A percentile compares a stretch with the other conserved stretches of the same genome.
These are phyloP conservation scores for Malthinus flaveolus DNA, from an alignment of 2,888 invertebrate genomes.

Conservation along the genomic window DNA sequence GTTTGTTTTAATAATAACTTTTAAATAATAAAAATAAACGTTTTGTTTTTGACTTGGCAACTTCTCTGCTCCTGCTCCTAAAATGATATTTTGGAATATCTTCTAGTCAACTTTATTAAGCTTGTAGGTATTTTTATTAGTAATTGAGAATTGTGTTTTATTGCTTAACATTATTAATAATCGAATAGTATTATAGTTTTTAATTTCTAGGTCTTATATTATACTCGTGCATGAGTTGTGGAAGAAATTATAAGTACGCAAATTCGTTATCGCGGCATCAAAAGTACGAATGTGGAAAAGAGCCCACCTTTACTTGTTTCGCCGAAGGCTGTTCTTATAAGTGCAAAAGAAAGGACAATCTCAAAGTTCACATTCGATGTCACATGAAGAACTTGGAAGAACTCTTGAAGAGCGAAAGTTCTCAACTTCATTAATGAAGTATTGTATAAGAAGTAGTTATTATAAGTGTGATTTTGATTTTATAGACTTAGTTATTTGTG, in stretches of 20 bases:
- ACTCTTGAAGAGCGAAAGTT: background rate
- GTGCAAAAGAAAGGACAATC: conserved; percentile 12
- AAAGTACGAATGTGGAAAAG: conserved; percentile 62
- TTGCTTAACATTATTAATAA: background rate
- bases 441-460: too few relatives aligned
- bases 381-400: background rate
- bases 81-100: too few relatives aligned
- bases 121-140: too few relatives aligned
- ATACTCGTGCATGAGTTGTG: background rate
- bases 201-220: conserved; percentile 1
- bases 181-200: background rate
- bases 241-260: conserved; percentile 3
- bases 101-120: too few relatives aligned
- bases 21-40: too few relatives aligned
- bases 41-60: too few relatives aligned
- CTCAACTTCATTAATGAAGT: too few relatives aligned
- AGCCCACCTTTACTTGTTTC: conserved; percentile 48
- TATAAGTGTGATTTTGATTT: too few relatives aligned
- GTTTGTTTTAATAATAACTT: too few relatives aligned
- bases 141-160: too few relatives aligned
- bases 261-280: conserved; percentile 31
- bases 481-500: too few relatives aligned
- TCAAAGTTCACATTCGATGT: conserved; percentile 8
- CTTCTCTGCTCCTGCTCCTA: too few relatives aligned
- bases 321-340: conserved; percentile 6